Percentiles rank a stretch among this genome's conserved stretches.
Conservation (phyloP, 2,797 vertebrate genomes). For the Simalia tracyae region DNA sequence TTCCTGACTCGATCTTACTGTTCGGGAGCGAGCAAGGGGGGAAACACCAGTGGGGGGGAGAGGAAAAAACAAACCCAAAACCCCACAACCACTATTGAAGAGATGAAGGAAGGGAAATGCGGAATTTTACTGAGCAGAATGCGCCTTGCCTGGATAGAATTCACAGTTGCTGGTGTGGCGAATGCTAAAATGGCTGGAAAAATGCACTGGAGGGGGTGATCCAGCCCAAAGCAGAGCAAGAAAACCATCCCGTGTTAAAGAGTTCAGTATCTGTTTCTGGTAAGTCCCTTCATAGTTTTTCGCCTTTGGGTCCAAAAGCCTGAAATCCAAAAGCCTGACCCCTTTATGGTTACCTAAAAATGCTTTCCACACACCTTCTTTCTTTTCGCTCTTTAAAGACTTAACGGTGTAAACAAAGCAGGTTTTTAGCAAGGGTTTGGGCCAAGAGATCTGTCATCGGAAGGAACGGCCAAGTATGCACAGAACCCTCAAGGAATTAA, state of each 20-base stretch:
- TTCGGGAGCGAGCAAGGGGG: not conserved
- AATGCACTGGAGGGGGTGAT: not conserved
- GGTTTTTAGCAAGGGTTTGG: conserved; percentile 14
- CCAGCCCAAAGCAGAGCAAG: not conserved
- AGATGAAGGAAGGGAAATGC: conserved; percentile 47
- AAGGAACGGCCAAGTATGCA: not conserved
- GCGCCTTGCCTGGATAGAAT: conserved; percentile 41
- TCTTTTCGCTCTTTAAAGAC: not conserved
- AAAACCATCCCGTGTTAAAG: rapidly evolving
- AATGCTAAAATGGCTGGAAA: conserved; percentile 26
- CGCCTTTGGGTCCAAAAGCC: rapidly evolving
- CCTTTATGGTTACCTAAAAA: rapidly evolving
- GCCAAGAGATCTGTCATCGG: conserved; percentile 37
- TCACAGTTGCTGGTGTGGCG: not conserved
- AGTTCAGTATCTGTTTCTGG: conserved; percentile 26
- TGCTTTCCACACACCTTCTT: not conserved
- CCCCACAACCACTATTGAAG: conserved; percentile 8
- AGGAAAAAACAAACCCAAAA: conserved; percentile 24
- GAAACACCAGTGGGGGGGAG: not conserved
- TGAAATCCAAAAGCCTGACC: rapidly evolving
- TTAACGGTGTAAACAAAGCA: not conserved
- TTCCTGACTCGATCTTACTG: conserved; percentile 55
- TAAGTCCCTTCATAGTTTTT: conserved; percentile 12
- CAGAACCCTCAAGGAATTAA: not conserved
- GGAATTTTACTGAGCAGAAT: conserved; percentile 29